These are phyloP conservation scores for Procavia capensis DNA, from an alignment of 2,113 vertebrate genomes.

Conservation along the genomic window DNA sequence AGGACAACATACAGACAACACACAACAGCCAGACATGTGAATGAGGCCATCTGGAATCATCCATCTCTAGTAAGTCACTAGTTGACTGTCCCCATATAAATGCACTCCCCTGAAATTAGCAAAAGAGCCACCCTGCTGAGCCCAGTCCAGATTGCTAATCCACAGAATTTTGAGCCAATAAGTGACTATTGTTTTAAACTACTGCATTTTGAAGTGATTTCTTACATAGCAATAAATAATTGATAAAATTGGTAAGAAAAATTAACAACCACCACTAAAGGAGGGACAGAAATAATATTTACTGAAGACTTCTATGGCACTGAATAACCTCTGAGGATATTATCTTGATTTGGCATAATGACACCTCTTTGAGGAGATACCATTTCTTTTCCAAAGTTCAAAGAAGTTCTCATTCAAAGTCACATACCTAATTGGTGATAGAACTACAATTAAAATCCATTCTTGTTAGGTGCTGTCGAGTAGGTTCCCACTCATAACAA, in stretches of 20 bases:
- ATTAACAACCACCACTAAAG: not conserved
- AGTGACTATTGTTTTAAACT: not conserved
- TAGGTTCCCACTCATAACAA: too few relatives aligned
- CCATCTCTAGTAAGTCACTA: not conserved
- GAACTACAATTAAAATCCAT: not conserved
- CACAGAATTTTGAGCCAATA: not conserved
- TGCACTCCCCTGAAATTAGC: not conserved
- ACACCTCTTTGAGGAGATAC: not conserved
- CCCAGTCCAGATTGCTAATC: not conserved
- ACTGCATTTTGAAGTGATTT: not conserved
- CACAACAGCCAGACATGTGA: not conserved
- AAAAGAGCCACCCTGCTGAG: slow-evolving; percentile 35
- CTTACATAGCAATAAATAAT: not conserved
- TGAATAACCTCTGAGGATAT: not conserved
- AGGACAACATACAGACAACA: not conserved
- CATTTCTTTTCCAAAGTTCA: not conserved
- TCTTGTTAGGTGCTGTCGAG: too few relatives aligned
- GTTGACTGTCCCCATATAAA: not conserved
- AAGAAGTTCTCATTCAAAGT: not conserved
- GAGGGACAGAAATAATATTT: not conserved
- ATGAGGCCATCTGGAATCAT: not conserved
- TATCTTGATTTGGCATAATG: not conserved
- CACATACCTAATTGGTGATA: not conserved
- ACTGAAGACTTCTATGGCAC: not conserved
- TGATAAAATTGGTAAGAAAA: not conserved